Evolutionary conservation across 2,888 invertebrate genomes (phyloP).

Genomic region (Brachyopa scutellaris): DNA sequence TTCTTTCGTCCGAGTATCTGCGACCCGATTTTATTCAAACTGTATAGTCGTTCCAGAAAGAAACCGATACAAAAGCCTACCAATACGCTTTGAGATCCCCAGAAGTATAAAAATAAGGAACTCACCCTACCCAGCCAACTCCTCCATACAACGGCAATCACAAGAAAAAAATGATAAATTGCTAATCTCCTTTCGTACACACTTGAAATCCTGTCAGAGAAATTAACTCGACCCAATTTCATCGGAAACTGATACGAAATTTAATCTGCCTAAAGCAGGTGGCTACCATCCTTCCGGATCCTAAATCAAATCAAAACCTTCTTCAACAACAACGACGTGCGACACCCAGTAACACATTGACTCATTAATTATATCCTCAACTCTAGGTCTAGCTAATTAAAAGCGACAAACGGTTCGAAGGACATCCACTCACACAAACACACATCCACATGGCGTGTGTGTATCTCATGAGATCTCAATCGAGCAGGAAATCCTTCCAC

Average conservation of each 20-base stretch:
- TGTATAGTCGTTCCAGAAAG: no score
- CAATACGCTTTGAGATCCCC: no score
- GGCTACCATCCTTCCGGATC: constrained; percentile 31
- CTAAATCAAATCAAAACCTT: constrained; percentile 58
- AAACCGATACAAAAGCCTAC: no score
- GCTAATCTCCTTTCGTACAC: no score
- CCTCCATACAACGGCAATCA: no score
- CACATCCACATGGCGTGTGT: neutral
- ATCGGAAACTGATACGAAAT: constrained; percentile 32
- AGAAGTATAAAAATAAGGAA: no score
- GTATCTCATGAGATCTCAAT: constrained; percentile 54
- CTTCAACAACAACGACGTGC: neutral
- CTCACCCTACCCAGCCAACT: no score
- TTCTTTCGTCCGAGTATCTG: no score
- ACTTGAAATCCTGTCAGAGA: neutral
- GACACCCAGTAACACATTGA: constrained; percentile 57
- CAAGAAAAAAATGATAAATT: no score
- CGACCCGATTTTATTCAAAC: no score
- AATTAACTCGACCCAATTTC: constrained; percentile 15
- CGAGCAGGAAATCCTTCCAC: constrained; percentile 53
- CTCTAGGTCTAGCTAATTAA: constrained; percentile 64
- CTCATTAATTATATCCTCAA: constrained; percentile 67
- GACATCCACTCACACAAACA: constrained; percentile 41
- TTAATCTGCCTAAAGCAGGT: constrained; percentile 48
- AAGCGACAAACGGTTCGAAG: constrained; percentile 54